Conservation (phyloP, 2,113 vertebrate species). For the Sinocyclocheilus maitianheensis region DNA sequence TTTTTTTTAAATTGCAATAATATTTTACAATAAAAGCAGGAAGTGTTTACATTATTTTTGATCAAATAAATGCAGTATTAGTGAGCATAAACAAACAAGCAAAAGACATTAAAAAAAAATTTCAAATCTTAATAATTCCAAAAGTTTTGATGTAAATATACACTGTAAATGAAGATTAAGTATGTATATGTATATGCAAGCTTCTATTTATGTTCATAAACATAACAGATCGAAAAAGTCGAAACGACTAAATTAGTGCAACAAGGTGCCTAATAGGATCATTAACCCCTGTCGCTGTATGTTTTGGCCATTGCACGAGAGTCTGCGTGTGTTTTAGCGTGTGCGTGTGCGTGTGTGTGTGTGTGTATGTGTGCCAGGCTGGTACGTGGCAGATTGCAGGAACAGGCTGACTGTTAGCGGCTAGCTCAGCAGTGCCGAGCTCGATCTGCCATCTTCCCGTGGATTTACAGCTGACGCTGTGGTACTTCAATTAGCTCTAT, state of each 20-base stretch:
- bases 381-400: slow-evolving; percentile 86
- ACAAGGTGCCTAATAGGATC: slow-evolving; percentile 90
- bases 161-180: not conserved
- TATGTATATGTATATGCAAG: not conserved
- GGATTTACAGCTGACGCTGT: slow-evolving; percentile 94
- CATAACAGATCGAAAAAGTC: slow-evolving; percentile 50
- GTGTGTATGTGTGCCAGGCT: slow-evolving; percentile 68
- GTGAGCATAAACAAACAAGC: not conserved
- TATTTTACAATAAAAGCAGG: too few relatives aligned
- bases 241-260: slow-evolving; percentile 87
- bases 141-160: not conserved
- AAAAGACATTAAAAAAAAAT: too few relatives aligned
- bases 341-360: slow-evolving; percentile 36
- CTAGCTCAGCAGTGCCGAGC: slow-evolving; percentile 89
- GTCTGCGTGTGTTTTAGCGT: slow-evolving; percentile 26
- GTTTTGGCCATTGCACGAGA: slow-evolving; percentile 78
- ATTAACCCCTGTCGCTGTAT: slow-evolving; percentile 85
- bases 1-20: too few relatives aligned
- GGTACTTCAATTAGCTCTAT: slow-evolving; percentile 95
- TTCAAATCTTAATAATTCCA: rapidly evolving
- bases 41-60: too few relatives aligned
- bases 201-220: slow-evolving; percentile 15
- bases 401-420: slow-evolving; percentile 89
- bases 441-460: slow-evolving; percentile 91
- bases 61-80: too few relatives aligned